A percentile compares a stretch with the other conserved stretches of the same genome.
phyloP scores from a whole-genome alignment of 2,888 invertebrate species.

The Eretmocerus hayati region DNA sequence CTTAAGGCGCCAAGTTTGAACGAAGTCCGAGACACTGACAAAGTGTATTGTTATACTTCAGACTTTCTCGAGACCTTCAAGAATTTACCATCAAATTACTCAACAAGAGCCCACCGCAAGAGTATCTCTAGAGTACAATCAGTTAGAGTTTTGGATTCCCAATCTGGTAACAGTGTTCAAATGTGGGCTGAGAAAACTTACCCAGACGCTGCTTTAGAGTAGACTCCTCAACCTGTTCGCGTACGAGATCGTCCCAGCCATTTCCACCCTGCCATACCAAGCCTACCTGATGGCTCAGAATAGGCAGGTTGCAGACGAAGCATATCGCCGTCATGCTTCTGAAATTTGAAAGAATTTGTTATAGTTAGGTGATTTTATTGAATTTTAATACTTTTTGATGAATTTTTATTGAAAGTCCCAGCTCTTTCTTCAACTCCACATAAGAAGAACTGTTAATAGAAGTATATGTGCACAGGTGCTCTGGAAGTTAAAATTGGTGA shows the following conservation, averaged over 20 bases:
- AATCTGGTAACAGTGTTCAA: too few species aligned
- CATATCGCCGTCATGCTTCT: slow-evolving; percentile 77
- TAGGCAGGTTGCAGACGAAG: slow-evolving; percentile 93
- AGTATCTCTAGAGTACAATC: too few species aligned
- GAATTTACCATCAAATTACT: too few species aligned
- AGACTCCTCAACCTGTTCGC: slow-evolving; percentile 80
- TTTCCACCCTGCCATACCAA: slow-evolving; percentile 91
- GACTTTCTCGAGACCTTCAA: too few species aligned
- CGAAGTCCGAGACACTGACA: too few species aligned
- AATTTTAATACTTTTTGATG: background rate
- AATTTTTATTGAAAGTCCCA: too few species aligned
- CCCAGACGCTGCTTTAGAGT: slow-evolving; percentile 79
- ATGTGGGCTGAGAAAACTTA: too few species aligned
- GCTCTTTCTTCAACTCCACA: slow-evolving; percentile 1
- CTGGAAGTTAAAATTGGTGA: slow-evolving; percentile 35
- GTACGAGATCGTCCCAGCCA: slow-evolving; percentile 87
- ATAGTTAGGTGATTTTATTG: background rate
- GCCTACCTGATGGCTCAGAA: slow-evolving; percentile 89
- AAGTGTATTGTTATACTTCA: too few species aligned
- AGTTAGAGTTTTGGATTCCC: too few species aligned
- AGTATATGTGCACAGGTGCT: slow-evolving; percentile 31
- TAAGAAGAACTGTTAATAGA: slow-evolving; percentile 23
- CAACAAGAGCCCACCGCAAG: too few species aligned
- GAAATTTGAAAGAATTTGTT: slow-evolving; percentile 1
- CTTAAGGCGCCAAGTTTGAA: too few species aligned